Evolutionary conservation across 2,113 vertebrate species (phyloP).

Genomic region (Sisor rabdophorus): DNA sequence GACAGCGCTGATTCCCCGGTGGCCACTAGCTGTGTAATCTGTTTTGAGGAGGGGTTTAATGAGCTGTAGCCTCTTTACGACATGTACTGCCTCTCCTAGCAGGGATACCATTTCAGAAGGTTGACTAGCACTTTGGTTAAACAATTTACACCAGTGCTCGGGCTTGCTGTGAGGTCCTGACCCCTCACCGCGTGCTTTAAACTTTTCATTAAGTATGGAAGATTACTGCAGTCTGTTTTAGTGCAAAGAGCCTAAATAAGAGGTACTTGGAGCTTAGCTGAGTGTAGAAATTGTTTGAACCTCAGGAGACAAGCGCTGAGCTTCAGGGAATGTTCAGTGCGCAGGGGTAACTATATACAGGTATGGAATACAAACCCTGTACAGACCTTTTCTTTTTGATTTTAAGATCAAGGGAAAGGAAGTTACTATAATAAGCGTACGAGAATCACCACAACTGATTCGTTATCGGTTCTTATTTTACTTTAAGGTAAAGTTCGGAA

Average conservation of each 20-base stretch:
- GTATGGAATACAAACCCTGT: slow-evolving; percentile 9
- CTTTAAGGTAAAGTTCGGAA: no score
- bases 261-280: slow-evolving; percentile 45
- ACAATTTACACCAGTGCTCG: slow-evolving; percentile 56
- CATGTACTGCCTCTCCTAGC: slow-evolving; percentile 48
- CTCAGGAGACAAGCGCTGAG: slow-evolving; percentile 40
- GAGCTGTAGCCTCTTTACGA: slow-evolving; percentile 57
- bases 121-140: slow-evolving; percentile 54
- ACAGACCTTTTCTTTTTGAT: neutral
- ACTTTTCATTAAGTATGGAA: slow-evolving; percentile 59
- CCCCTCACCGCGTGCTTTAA: slow-evolving; percentile 52
- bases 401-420: neutral
- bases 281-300: slow-evolving; percentile 46
- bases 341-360: slow-evolving; percentile 18
- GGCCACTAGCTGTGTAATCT: slow-evolving; percentile 54
- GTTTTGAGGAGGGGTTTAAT: slow-evolving; percentile 58
- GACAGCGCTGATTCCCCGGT: slow-evolving; percentile 42
- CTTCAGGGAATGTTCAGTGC: slow-evolving; percentile 41
- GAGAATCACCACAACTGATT: no score
- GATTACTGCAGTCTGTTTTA: slow-evolving; percentile 49
- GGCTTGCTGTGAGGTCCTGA: slow-evolving; percentile 50
- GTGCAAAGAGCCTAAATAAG: slow-evolving; percentile 51
- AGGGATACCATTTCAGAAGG: slow-evolving; percentile 53
- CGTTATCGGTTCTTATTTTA: no score
- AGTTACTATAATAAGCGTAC: no score